Conservation (phyloP, 2,888 invertebrate genomes). For the Aromia moschata region DNA sequence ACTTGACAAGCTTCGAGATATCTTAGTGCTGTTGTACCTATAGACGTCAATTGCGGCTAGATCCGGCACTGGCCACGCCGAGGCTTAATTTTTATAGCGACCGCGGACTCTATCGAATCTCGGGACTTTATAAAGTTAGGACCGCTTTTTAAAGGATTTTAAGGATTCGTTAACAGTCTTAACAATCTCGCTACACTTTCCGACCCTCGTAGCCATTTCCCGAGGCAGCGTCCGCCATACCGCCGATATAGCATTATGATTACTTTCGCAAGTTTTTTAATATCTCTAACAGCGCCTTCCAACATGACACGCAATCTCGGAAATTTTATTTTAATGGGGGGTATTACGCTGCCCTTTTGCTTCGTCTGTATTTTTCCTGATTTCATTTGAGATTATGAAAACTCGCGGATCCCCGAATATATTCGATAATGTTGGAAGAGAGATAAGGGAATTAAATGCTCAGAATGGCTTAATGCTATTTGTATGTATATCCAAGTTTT, state of each 20-base stretch:
- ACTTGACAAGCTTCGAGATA: no score
- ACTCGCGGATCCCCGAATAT: constrained; percentile 9
- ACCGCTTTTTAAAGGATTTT: constrained; percentile 63
- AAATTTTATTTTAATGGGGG: constrained; percentile 57
- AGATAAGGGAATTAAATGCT: no score
- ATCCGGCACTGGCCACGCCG: no score
- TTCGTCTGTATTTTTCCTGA: constrained; percentile 46
- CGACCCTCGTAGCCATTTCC: constrained; percentile 50
- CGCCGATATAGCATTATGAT: constrained; percentile 50
- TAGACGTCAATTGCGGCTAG: no score
- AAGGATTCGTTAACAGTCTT: constrained; percentile 63
- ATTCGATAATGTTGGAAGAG: not conserved
- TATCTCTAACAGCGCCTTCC: constrained; percentile 58
- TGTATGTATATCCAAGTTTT: no score
- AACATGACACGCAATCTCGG: constrained; percentile 58
- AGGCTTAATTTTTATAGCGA: constrained; percentile 62
- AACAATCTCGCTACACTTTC: constrained; percentile 61
- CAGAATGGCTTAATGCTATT: no score
- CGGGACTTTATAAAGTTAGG: constrained; percentile 59
- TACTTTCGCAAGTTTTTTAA: constrained; percentile 62
- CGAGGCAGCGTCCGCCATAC: constrained; percentile 30
- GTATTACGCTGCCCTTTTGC: constrained; percentile 48
- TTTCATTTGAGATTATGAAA: constrained; percentile 31
- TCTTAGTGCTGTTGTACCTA: no score
- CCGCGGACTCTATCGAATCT: constrained; percentile 57